Conservation (phyloP, 2,888 invertebrate genomes). For the Macrosiphum euphorbiae region DNA sequence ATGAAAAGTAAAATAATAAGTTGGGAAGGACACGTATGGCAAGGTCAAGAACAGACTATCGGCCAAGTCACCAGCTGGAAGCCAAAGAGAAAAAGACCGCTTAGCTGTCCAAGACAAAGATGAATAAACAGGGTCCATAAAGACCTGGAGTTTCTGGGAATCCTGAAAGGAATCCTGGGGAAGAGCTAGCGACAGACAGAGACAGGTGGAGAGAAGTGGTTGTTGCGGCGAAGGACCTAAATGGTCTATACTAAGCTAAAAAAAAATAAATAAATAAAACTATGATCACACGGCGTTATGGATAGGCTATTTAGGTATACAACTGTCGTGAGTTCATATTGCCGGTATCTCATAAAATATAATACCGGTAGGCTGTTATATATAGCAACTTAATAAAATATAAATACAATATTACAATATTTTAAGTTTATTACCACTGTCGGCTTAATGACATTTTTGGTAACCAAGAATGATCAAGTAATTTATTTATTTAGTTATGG, state of each 20-base stretch:
- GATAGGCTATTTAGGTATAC: not conserved
- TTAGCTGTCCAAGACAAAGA: no score
- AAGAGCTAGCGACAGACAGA: no score
- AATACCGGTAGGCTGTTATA: not conserved
- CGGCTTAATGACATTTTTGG: not conserved
- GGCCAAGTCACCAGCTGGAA: no score
- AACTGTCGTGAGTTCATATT: not conserved
- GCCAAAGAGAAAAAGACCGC: no score
- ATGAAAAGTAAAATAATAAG: not conserved
- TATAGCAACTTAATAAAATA: not conserved
- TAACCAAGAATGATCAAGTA: not conserved
- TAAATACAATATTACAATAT: not conserved
- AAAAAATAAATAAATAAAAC: not conserved
- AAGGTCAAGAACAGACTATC: no score
- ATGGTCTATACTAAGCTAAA: no score
- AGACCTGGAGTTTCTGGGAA: no score
- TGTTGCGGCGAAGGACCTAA: no score
- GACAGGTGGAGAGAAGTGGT: no score
- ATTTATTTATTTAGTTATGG: not conserved
- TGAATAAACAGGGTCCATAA: no score
- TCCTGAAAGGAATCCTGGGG: no score
- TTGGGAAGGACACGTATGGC: not conserved
- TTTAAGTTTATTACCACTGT: not conserved
- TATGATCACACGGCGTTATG: not conserved
- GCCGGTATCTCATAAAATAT: not conserved